Percentiles rank a stretch among this genome's conserved stretches.
Conservation (phyloP, 2,797 vertebrate species). For the Gymnoscopelus braueri region DNA sequence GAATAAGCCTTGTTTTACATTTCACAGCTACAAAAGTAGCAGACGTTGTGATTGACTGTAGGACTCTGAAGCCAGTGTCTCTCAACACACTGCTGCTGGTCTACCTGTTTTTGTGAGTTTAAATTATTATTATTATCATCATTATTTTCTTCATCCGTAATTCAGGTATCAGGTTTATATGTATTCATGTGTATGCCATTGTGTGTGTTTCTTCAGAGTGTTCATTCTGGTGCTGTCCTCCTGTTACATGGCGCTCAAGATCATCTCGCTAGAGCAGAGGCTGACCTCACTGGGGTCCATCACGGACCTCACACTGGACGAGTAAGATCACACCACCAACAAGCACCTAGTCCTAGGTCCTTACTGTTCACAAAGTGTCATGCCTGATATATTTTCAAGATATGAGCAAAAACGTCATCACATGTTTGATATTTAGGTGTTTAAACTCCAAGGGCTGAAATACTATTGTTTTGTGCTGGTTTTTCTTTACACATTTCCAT, state of each 20-base stretch:
- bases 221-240: slow-evolving; percentile 89
- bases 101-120: slow-evolving; percentile 90
- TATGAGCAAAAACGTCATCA: too few species aligned
- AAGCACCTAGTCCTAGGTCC: too few species aligned
- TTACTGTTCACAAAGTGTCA: too few species aligned
- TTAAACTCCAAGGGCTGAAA: too few species aligned
- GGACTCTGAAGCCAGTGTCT: slow-evolving; percentile 76
- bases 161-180: not conserved
- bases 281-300: slow-evolving; percentile 82
- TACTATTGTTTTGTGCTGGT: too few species aligned
- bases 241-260: slow-evolving; percentile 92
- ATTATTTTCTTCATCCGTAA: not conserved
- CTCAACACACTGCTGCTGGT: slow-evolving; percentile 86
- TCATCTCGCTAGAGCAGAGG: slow-evolving; percentile 87
- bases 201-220: slow-evolving; percentile 78
- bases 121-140: not conserved
- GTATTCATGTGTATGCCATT: not conserved
- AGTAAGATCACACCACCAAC: slow-evolving; percentile 77
- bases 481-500: too few species aligned
- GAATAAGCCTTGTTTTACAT: too few species aligned
- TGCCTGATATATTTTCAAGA: too few species aligned
- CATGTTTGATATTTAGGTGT: too few species aligned
- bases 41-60: slow-evolving; percentile 70
- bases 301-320: slow-evolving; percentile 75
- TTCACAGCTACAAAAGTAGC: slow-evolving; percentile 59